These are phyloP conservation scores for Drosophila algonquin DNA, from an alignment of 2,888 invertebrate genomes.

Conservation along the genomic window DNA sequence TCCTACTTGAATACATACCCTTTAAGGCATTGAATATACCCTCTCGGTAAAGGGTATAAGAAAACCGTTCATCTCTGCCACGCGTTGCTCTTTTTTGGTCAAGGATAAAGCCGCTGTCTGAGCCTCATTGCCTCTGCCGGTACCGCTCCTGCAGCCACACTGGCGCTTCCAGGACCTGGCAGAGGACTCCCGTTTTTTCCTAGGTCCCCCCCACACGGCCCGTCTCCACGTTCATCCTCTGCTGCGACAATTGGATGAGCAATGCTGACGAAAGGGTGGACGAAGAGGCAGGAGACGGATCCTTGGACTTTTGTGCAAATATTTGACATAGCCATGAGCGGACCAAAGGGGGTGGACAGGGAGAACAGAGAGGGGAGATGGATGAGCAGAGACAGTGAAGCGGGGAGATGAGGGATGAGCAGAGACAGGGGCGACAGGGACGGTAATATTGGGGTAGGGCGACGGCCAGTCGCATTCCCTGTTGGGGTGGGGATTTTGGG, in stretches of 20 bases:
- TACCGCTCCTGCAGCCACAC: not conserved
- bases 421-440: too few species aligned
- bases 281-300: conserved; percentile 19
- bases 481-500: conserved; percentile 31
- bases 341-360: conserved; percentile 20
- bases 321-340: conserved; percentile 66
- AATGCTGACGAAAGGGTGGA: conserved; percentile 40
- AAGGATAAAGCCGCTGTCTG: conserved; percentile 11
- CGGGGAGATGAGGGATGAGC: conserved; percentile 1
- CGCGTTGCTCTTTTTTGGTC: conserved; percentile 30
- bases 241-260: conserved; percentile 45
- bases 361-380: not conserved
- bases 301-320: conserved; percentile 73
- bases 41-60: not conserved
- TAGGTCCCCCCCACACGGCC: not conserved
- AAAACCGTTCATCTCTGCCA: not conserved
- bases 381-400: not conserved
- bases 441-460: too few species aligned
- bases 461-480: conserved; percentile 23
- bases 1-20: not conserved
- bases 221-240: not conserved
- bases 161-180: conserved; percentile 7
- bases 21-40: not conserved
- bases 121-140: conserved; percentile 1
- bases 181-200: conserved; percentile 56